Conservation (phyloP, 1,140 invertebrate genomes). For the Aphaenogaster ashmeadi region DNA sequence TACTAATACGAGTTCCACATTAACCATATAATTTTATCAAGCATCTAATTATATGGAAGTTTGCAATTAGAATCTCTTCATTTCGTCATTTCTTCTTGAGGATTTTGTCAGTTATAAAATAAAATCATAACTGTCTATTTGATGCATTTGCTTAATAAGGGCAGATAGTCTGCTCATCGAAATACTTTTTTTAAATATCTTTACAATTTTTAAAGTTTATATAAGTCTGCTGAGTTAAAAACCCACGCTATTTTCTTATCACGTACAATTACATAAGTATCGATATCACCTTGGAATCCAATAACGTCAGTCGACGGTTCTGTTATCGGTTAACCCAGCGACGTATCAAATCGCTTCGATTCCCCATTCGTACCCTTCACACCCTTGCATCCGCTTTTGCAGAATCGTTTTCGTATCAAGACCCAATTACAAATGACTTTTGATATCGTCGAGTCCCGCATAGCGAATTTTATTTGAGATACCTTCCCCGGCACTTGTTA, state of each 20-base stretch:
- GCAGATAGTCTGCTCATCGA: background rate
- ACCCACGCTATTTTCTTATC: conserved; percentile 43
- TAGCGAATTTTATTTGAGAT: background rate
- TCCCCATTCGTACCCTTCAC: background rate
- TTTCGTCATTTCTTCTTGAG: background rate
- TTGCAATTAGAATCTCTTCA: background rate
- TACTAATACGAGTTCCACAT: background rate
- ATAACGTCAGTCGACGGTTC: conserved; percentile 24
- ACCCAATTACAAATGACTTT: background rate
- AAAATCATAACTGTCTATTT: background rate
- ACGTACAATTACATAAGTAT: conserved; percentile 35
- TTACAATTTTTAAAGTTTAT: conserved; percentile 17
- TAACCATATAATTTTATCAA: background rate
- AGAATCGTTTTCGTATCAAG: background rate
- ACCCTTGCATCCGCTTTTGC: background rate
- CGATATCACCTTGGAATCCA: conserved; percentile 42
- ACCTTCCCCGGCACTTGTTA: conserved; percentile 74
- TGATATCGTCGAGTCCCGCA: background rate
- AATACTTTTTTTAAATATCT: background rate
- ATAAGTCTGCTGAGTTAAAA: conserved; percentile 16
- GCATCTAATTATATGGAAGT: background rate
- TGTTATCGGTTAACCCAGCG: conserved; percentile 28
- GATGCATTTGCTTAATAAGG: background rate
- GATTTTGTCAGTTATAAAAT: background rate
- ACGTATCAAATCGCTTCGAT: conserved; percentile 1